Percentiles rank a stretch among this genome's conserved stretches.
These are phyloP conservation scores for Anguilla rostrata DNA, from an alignment of 2,113 vertebrate species.

Conservation along the genomic window DNA sequence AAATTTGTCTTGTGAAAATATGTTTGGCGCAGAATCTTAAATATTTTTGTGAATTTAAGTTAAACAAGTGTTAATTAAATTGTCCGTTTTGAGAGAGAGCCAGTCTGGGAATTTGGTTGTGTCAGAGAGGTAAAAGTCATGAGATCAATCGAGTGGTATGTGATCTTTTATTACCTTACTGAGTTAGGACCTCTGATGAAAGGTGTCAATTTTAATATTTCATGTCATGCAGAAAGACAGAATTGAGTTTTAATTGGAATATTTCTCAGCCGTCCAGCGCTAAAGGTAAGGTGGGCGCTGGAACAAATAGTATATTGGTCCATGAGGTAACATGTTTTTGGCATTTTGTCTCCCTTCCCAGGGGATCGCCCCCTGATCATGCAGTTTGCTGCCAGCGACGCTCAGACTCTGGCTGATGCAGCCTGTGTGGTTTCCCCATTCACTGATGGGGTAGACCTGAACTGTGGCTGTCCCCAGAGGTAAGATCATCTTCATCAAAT, in stretches of 20 bases:
- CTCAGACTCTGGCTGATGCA: slow-evolving; percentile 87
- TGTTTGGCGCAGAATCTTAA: neutral
- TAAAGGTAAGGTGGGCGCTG: neutral
- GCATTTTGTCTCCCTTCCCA: slow-evolving; percentile 53
- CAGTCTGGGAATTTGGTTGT: too few relatives aligned
- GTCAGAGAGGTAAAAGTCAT: neutral
- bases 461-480: slow-evolving; percentile 98
- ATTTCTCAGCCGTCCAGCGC: too few relatives aligned
- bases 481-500: slow-evolving; percentile 44
- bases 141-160: neutral
- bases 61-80: too few relatives aligned
- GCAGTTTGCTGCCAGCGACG: slow-evolving; percentile 92
- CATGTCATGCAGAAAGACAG: too few relatives aligned
- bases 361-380: slow-evolving; percentile 90
- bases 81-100: too few relatives aligned
- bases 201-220: neutral
- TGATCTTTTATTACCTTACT: neutral
- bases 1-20: neutral
- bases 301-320: neutral
- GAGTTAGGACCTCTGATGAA: neutral
- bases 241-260: too few relatives aligned
- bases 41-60: too few relatives aligned
- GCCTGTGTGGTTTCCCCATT: slow-evolving; percentile 82
- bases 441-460: slow-evolving; percentile 91
- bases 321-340: neutral